These are phyloP conservation scores for Drosophila trichaetosa DNA, from an alignment of 2,888 invertebrate genomes.

Conservation along the genomic window DNA sequence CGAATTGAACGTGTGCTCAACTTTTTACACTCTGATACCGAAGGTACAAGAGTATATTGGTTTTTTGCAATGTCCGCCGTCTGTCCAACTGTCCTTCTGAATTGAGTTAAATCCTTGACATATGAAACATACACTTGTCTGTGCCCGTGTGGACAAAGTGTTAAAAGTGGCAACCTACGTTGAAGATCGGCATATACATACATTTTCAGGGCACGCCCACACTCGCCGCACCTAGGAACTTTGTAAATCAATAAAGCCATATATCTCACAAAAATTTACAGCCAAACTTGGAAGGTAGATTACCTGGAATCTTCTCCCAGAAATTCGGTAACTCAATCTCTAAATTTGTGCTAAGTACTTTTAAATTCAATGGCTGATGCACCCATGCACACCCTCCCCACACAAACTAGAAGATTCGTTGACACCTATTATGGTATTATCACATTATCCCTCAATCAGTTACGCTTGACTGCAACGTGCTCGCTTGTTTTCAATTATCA, in stretches of 20 bases:
- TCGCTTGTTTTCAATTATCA: not conserved
- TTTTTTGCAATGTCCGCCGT: not conserved
- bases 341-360: not conserved
- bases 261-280: not conserved
- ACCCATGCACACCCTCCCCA: not conserved
- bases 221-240: too few species aligned
- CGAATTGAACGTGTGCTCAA: conserved; percentile 1
- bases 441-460: not conserved
- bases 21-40: not conserved
- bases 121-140: not conserved
- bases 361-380: not conserved
- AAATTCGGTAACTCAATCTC: not conserved
- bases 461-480: not conserved
- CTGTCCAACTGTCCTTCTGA: not conserved
- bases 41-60: not conserved
- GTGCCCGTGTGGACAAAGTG: too few species aligned
- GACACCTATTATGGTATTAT: not conserved
- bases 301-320: not conserved
- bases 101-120: not conserved
- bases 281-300: not conserved
- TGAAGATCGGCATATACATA: too few species aligned
- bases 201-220: too few species aligned
- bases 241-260: not conserved
- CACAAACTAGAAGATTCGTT: not conserved
- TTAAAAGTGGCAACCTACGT: too few species aligned